Percentiles rank a stretch among this genome's conserved stretches.
phyloP scores from a whole-genome alignment of 2,888 invertebrate species.

The Trichogramma evanescens region DNA sequence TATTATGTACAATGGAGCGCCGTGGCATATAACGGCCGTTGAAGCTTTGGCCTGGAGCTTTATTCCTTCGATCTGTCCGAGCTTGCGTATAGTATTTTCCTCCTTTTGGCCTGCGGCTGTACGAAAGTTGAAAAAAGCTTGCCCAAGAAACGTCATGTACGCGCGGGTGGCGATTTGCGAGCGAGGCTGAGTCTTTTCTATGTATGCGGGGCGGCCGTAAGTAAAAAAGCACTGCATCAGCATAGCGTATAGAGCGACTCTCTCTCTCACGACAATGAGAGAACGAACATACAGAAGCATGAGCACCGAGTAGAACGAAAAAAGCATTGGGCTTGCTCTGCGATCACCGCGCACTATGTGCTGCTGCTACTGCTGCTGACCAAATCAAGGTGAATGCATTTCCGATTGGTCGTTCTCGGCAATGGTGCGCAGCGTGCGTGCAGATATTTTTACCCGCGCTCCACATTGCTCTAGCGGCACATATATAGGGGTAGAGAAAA shows the following conservation, averaged over 20 bases:
- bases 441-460: constrained; percentile 1
- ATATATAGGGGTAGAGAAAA: too few relatives aligned
- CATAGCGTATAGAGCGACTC: neutral
- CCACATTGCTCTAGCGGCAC: neutral
- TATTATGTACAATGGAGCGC: too few relatives aligned
- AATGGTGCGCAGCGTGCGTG: neutral
- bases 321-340: neutral
- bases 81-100: too few relatives aligned
- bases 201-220: neutral
- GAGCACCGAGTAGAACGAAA: neutral
- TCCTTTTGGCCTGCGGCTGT: too few relatives aligned
- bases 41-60: too few relatives aligned
- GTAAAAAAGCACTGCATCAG: neutral
- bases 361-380: neutral
- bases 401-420: constrained; percentile 3
- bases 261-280: neutral
- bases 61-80: too few relatives aligned
- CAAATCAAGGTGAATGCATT: constrained; percentile 16
- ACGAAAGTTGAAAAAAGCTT: too few relatives aligned
- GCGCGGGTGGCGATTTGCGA: neutral
- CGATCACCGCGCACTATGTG: too few relatives aligned
- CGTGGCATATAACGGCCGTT: too few relatives aligned
- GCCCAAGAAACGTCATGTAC: neutral
- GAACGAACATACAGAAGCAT: neutral
- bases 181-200: neutral